phyloP scores from a whole-genome alignment of 1,140 invertebrate species.

The Drosophila littoralis region DNA sequence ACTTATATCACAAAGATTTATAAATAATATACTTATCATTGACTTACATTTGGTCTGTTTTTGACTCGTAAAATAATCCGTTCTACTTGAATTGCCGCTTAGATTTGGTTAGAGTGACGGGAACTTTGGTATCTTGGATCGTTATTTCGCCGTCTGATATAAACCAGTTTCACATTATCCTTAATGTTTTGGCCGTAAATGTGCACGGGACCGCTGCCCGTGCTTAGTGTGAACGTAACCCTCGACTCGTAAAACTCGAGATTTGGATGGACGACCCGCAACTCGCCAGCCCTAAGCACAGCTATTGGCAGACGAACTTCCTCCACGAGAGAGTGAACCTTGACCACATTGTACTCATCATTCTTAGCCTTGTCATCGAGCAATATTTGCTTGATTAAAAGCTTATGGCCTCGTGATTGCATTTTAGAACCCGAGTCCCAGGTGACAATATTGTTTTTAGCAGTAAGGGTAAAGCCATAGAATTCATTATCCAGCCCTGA shows the following conservation, averaged over 20 bases:
- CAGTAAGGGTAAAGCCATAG: neutral
- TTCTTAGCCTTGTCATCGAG: neutral
- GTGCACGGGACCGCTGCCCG: conserved; percentile 90
- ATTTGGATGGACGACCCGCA: conserved; percentile 90
- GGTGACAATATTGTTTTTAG: too few species aligned
- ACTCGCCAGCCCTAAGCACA: conserved; percentile 90
- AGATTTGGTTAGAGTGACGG: too few species aligned
- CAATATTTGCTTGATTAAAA: neutral
- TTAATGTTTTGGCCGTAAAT: conserved; percentile 93
- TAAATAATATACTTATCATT: too few species aligned
- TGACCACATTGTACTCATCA: conserved; percentile 5
- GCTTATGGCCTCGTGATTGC: too few species aligned
- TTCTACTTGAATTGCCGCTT: too few species aligned
- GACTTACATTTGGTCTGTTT: too few species aligned
- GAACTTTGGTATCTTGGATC: too few species aligned
- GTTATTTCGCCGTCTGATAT: too few species aligned
- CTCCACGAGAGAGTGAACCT: neutral
- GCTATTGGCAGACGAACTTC: conserved; percentile 91
- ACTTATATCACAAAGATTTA: too few species aligned
- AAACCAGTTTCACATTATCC: conserved; percentile 81
- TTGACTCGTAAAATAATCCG: too few species aligned
- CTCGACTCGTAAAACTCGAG: conserved; percentile 93
- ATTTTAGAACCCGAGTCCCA: neutral
- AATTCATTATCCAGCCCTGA: neutral
- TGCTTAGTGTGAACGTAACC: conserved; percentile 91